Evolutionary conservation across 1,140 invertebrate genomes (phyloP), one percentile per base, ranked within the genome.

Genomic region (Copidosoma floridanum): DNA sequence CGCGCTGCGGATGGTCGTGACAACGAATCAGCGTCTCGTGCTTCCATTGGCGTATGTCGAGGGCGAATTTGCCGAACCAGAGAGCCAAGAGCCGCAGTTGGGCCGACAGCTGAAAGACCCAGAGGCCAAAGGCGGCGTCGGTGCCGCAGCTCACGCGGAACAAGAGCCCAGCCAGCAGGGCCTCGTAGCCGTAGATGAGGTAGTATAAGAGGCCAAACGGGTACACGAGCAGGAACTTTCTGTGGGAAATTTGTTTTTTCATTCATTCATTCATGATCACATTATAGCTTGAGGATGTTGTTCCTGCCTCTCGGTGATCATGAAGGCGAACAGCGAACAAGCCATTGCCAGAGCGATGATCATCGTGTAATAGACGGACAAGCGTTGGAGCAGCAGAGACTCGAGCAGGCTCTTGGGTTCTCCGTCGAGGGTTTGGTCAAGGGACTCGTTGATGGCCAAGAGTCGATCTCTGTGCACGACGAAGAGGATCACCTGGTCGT

Each of bases 351-450:
- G 16, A 2, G 29, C 16, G 2, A 51, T 12, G 12, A 14, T 27
- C 16, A 35, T 11, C 16, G 16, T 37, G n/a, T 51, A 51, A n/a
- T 48, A 48, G 18, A 48, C 46, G 71, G 3, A 81, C 85, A 23
- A 70, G 80, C n/a, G n/a, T n/a, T n/a, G 11, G 67, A 79, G 21
- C 81, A 82, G 79, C 50, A 76, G 84, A 37, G 76, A 84, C 35
- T 79, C 80, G 58, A 76, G 79, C 35, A 29, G 16, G 21, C n/a
- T 18, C n/a, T 35, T 35, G 6, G 35, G 16, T 18, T 50, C 47
- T 32, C 14, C 8, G 1, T 50, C 47, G 18, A 50, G 35, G 12
- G 27, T 50, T n/a, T 35, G 16, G 4, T 29, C 16, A 8, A n/a
- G 8, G 16, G 4, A 32, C 21, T 50, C 47, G 16, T 35, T 50